These are phyloP conservation scores for Pangasianodon hypophthalmus DNA, from an alignment of 2,113 vertebrate genomes.

Conservation along the genomic window DNA sequence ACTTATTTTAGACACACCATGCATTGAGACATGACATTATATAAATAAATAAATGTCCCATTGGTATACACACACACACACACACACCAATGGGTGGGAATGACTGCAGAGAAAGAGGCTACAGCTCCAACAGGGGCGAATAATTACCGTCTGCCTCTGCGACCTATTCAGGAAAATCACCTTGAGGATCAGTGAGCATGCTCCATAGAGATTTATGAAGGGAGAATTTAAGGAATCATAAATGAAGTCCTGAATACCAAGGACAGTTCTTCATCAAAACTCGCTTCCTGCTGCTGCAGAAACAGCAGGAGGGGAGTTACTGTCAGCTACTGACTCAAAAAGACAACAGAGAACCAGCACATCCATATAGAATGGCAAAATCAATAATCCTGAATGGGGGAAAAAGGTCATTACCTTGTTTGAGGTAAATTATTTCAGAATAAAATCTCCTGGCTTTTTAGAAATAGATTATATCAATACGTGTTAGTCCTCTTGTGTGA, in stretches of 20 bases:
- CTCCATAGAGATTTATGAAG: constrained; percentile 36
- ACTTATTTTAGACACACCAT: background rate
- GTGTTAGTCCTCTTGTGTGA: background rate
- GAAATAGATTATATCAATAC: background rate
- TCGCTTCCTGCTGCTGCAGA: background rate
- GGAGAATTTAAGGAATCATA: constrained; percentile 18
- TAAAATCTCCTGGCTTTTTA: background rate
- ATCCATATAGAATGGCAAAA: background rate
- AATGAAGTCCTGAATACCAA: constrained; percentile 28
- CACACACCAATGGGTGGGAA: background rate
- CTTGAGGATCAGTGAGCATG: constrained; percentile 40
- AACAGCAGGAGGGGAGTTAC: background rate
- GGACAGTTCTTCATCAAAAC: background rate
- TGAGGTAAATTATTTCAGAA: background rate
- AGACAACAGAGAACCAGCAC: background rate
- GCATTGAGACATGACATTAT: too few species aligned
- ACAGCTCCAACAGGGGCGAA: background rate
- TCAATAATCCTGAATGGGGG: background rate
- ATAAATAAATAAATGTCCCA: background rate
- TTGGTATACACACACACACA: background rate
- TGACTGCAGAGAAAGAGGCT: background rate
- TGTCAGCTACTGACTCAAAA: background rate
- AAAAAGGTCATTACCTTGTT: background rate
- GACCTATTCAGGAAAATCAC: constrained; percentile 40
- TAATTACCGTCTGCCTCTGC: constrained; percentile 16